Evolutionary conservation across 2,113 vertebrate species (phyloP).

Genomic region (Verasper variegatus): DNA sequence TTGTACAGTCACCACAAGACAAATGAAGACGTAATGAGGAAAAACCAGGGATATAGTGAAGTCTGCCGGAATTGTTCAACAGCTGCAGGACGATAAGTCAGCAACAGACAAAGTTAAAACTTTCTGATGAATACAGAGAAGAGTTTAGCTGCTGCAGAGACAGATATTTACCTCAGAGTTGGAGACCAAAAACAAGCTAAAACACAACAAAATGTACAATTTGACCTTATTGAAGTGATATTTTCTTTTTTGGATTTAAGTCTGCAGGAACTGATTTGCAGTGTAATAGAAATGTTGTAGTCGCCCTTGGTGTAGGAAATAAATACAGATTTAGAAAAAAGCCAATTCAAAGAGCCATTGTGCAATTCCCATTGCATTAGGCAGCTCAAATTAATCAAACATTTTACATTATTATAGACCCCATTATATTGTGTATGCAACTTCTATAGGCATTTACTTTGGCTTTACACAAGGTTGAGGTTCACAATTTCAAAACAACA

Average conservation of each 20-base stretch:
- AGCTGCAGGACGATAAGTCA: neutral
- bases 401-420: neutral
- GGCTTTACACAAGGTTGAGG: too few species aligned
- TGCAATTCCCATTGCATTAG: neutral
- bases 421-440: neutral
- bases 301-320: neutral
- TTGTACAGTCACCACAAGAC: conserved; percentile 61
- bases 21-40: conserved; percentile 73
- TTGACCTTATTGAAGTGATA: neutral
- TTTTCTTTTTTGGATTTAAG: neutral
- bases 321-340: neutral
- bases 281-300: neutral
- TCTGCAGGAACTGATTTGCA: neutral
- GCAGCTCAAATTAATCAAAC: neutral
- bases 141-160: too few species aligned
- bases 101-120: neutral
- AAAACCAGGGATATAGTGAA: conserved; percentile 35
- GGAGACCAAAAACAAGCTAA: too few species aligned
- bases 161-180: neutral
- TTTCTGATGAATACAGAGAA: neutral
- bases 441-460: neutral
- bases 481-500: conserved; percentile 1
- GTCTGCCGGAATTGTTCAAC: conserved; percentile 9
- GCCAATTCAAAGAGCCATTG: neutral
- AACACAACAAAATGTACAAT: neutral